phyloP scores from a whole-genome alignment of 2,797 vertebrate species.

The Labroides dimidiatus region DNA sequence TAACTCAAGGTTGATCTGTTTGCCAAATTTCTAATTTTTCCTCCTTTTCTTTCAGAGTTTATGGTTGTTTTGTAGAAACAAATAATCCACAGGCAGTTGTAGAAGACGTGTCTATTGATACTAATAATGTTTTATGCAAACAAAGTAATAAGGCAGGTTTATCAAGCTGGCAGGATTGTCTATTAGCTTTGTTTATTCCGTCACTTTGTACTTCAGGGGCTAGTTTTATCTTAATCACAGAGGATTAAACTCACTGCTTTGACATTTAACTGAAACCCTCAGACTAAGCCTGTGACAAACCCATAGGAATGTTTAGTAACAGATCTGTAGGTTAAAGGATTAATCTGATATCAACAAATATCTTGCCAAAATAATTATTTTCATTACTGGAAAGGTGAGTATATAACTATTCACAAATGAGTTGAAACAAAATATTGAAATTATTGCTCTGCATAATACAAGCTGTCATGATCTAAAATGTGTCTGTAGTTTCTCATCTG shows the following conservation, averaged over 20 bases:
- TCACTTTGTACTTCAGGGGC: constrained; percentile 68
- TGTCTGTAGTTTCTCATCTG: constrained; percentile 29
- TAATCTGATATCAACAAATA: constrained; percentile 32
- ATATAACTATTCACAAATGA: constrained; percentile 12
- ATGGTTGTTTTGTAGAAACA: constrained; percentile 32
- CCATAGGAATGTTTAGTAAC: constrained; percentile 28
- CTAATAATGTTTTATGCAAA: constrained; percentile 77
- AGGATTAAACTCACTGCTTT: constrained; percentile 64
- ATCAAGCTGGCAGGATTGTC: constrained; percentile 67
- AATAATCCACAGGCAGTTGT: constrained; percentile 42
- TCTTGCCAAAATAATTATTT: constrained; percentile 40
- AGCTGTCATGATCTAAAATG: constrained; percentile 42
- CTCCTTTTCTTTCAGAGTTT: constrained; percentile 21
- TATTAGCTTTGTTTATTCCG: constrained; percentile 77
- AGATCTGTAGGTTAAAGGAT: constrained; percentile 20
- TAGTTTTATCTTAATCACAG: constrained; percentile 77
- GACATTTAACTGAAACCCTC: constrained; percentile 61
- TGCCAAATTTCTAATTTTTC: constrained; percentile 20
- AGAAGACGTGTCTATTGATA: constrained; percentile 66
- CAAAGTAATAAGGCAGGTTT: constrained; percentile 74
- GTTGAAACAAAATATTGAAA: constrained; percentile 50
- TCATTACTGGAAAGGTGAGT: constrained; percentile 32
- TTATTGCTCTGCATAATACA: constrained; percentile 30
- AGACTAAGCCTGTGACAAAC: constrained; percentile 46
- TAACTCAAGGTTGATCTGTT: not conserved